Evolutionary conservation across 1,140 invertebrate species (phyloP).

Genomic region (Lycorma delicatula): DNA sequence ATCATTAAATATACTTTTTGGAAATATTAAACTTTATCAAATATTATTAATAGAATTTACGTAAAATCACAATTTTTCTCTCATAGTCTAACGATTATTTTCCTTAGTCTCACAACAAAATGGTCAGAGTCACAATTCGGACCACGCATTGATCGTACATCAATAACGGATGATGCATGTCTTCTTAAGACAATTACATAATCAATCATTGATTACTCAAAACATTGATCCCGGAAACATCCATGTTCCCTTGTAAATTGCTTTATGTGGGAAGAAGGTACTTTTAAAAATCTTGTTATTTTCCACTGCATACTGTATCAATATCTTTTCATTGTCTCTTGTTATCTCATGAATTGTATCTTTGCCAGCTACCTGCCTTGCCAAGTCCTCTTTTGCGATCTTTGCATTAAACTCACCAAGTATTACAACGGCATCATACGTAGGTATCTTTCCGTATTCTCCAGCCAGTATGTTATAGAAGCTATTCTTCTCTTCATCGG

Average conservation of each 20-base stretch:
- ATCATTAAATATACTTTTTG: too few relatives aligned
- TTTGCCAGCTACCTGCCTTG: not conserved
- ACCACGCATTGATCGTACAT: not conserved
- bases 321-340: not conserved
- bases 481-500: not conserved
- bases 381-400: not conserved
- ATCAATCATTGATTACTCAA: not conserved
- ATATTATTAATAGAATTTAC: too few relatives aligned
- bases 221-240: not conserved
- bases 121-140: not conserved
- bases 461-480: not conserved
- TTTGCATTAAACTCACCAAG: not conserved
- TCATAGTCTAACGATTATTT: too few relatives aligned
- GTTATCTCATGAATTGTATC: not conserved
- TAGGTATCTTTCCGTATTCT: not conserved
- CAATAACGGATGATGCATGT: not conserved
- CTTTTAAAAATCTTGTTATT: not conserved
- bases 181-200: not conserved
- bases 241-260: not conserved
- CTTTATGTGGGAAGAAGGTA: not conserved
- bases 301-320: not conserved
- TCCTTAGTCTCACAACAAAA: not conserved
- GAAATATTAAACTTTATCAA: too few relatives aligned
- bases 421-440: not conserved
- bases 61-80: too few relatives aligned